Conservation (phyloP, 2,113 vertebrate genomes). For the Athene noctua region DNA sequence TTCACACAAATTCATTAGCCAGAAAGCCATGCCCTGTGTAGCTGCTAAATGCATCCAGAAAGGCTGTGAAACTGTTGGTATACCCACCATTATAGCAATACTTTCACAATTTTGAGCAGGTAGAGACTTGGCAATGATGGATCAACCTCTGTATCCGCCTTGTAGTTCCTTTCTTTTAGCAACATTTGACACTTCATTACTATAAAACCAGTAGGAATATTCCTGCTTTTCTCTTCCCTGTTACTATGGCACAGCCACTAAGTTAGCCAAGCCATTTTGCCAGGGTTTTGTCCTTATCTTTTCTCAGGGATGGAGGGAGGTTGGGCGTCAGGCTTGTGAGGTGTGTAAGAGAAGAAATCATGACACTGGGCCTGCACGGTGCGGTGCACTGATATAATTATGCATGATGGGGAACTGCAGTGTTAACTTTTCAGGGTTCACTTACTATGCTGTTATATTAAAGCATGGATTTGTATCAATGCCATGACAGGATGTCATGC, state of each 20-base stretch:
- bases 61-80: neutral
- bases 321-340: neutral
- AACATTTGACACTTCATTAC: neutral
- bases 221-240: neutral
- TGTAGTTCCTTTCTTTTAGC: neutral
- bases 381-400: neutral
- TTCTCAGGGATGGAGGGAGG: neutral
- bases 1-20: neutral
- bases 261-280: neutral
- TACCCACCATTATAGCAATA: neutral
- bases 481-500: neutral
- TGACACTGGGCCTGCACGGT: neutral
- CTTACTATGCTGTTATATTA: neutral
- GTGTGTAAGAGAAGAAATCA: neutral
- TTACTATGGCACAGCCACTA: neutral
- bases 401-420: neutral
- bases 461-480: neutral
- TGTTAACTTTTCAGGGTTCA: neutral
- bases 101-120: neutral
- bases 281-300: neutral
- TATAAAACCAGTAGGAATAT: neutral
- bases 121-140: neutral
- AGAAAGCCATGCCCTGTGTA: neutral
- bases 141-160: neutral
- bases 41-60: neutral